These are phyloP conservation scores for Sinohyriopsis cumingii DNA, from an alignment of 2,888 invertebrate genomes.

Conservation along the genomic window DNA sequence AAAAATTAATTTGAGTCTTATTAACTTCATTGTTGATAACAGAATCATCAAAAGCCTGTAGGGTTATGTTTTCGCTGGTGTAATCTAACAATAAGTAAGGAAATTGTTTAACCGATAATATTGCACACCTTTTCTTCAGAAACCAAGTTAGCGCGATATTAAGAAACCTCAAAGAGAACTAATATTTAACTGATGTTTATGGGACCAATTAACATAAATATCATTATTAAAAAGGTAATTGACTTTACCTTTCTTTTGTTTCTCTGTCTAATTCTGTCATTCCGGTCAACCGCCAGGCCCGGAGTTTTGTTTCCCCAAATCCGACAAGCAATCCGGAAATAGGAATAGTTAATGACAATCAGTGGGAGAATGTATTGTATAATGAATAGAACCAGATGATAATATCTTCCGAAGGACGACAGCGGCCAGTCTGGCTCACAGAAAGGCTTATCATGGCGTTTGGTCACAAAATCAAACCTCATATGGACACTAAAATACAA, in stretches of 20 bases:
- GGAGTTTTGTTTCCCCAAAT: conserved; percentile 87
- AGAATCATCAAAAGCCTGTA: no score
- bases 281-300: conserved; percentile 83
- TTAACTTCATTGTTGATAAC: no score
- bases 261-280: conserved; percentile 85
- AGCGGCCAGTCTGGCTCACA: conserved; percentile 56
- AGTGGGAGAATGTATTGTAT: conserved; percentile 84
- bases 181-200: no score
- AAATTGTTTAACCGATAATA: no score
- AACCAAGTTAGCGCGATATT: no score
- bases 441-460: conserved; percentile 57
- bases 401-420: conserved; percentile 61
- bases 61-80: no score
- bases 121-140: no score
- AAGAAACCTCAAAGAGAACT: no score
- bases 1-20: no score
- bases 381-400: conserved; percentile 69
- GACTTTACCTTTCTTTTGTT: conserved; percentile 85
- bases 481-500: conserved; percentile 51
- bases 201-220: no score
- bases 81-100: no score
- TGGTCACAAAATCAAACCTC: conserved; percentile 20
- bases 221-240: not conserved
- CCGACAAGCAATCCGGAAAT: conserved; percentile 84
- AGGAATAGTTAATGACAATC: conserved; percentile 86